A percentile compares a stretch with the other conserved stretches of the same genome.
Evolutionary conservation across 1,140 invertebrate genomes (phyloP).

Genomic region (Campoletis sonorensis): DNA sequence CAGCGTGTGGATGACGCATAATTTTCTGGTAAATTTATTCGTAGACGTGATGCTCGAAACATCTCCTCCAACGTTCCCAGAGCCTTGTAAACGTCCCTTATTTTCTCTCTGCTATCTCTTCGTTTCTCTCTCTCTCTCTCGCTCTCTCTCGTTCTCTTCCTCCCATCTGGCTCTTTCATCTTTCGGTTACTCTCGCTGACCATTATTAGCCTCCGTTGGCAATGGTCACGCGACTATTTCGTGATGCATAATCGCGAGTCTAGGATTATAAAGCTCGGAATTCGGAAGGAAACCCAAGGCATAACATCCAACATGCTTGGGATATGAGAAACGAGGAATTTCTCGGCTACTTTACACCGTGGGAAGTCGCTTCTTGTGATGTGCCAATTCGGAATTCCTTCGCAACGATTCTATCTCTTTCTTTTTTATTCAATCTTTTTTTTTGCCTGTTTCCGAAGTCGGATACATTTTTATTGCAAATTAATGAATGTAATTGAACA

Average conservation of each 20-base stretch:
- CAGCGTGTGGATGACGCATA: constrained; percentile 2
- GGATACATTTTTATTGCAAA: neutral
- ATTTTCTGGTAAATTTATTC: constrained; percentile 18
- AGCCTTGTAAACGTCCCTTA: neutral
- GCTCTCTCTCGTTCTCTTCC: neutral
- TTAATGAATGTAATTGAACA: too few species aligned
- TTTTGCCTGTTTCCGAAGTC: neutral
- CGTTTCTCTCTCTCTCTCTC: neutral
- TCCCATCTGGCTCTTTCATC: neutral
- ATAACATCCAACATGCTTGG: neutral
- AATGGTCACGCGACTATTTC: constrained; percentile 50
- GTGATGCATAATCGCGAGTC: constrained; percentile 49
- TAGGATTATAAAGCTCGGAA: constrained; percentile 54
- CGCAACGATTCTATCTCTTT: neutral
- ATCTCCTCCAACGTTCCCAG: constrained; percentile 14
- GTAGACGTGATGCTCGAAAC: constrained; percentile 16
- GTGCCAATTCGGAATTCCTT: neutral
- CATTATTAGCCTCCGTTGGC: constrained; percentile 13
- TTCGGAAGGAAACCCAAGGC: constrained; percentile 53
- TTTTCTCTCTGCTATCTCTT: neutral
- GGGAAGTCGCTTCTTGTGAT: constrained; percentile 17
- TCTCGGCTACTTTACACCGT: constrained; percentile 13
- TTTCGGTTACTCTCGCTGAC: constrained; percentile 7
- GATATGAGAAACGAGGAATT: constrained; percentile 9
- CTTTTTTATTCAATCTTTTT: neutral